Evolutionary conservation across 2,113 vertebrate genomes (phyloP).

Genomic region (Bothrops jararaca): DNA sequence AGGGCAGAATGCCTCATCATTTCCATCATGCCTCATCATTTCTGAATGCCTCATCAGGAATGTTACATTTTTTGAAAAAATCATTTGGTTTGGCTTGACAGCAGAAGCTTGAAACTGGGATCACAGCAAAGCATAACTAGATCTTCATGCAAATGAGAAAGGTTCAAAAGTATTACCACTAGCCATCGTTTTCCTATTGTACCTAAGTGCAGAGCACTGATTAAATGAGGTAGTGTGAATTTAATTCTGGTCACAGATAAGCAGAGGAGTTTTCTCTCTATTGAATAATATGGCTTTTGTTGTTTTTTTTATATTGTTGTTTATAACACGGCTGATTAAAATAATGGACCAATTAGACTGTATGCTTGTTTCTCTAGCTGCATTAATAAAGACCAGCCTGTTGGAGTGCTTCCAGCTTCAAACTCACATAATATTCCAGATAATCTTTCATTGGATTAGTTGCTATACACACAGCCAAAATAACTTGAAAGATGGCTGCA

Average conservation of each 20-base stretch:
- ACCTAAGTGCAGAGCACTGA: conserved; percentile 36
- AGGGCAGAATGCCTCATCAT: neutral
- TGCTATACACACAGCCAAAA: neutral
- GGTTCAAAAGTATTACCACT: conserved; percentile 47
- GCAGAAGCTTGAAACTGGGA: conserved; percentile 13
- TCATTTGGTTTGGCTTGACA: neutral
- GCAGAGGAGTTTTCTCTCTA: neutral
- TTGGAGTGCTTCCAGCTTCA: neutral
- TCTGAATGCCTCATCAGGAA: neutral
- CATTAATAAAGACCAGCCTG: neutral
- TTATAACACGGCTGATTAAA: neutral
- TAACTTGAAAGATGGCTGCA: neutral
- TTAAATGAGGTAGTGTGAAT: conserved; percentile 32
- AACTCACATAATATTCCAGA: neutral
- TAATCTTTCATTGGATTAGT: neutral
- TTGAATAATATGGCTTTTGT: neutral
- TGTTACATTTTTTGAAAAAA: neutral
- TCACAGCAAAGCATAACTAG: conserved; percentile 22
- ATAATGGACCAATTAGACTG: neutral
- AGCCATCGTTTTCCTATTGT: conserved; percentile 31
- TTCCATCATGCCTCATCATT: neutral
- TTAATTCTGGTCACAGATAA: conserved; percentile 8
- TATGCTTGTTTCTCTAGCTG: neutral
- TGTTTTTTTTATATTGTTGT: neutral
- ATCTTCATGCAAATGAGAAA: conserved; percentile 40